Evolutionary conservation across 2,113 vertebrate species (phyloP).

Genomic region (Pituophis catenifer): DNA sequence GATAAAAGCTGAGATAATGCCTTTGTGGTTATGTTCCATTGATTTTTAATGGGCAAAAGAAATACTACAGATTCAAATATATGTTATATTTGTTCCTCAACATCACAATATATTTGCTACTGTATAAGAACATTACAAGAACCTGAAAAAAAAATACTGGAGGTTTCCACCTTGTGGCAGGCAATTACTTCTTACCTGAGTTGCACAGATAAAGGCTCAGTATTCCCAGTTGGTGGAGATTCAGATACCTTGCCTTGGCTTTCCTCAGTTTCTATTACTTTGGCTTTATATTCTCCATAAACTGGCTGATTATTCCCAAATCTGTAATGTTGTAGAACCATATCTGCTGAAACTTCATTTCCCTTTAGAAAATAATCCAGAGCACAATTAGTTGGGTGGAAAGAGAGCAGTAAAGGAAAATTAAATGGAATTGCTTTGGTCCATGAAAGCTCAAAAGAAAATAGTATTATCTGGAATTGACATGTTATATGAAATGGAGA

Average conservation of each 20-base stretch:
- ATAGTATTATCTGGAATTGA: not conserved
- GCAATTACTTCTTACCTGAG: not conserved
- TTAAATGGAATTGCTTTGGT: not conserved
- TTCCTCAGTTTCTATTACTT: not conserved
- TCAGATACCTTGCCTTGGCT: not conserved
- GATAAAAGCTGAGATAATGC: not conserved
- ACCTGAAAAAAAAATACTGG: not conserved
- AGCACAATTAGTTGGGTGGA: not conserved
- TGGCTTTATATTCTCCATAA: constrained; percentile 37
- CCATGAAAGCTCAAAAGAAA: not conserved
- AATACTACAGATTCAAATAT: not conserved
- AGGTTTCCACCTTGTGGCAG: not conserved
- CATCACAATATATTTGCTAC: not conserved
- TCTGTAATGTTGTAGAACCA: constrained; percentile 65
- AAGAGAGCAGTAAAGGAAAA: not conserved
- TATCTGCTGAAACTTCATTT: constrained; percentile 70
- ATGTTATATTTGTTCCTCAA: too few species aligned
- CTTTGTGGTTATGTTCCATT: not conserved
- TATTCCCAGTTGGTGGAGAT: constrained; percentile 57
- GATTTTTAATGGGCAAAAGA: not conserved
- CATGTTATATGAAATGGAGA: not conserved
- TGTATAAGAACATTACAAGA: not conserved
- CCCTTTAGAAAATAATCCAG: constrained; percentile 55
- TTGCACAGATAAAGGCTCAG: constrained; percentile 60
- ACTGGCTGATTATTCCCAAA: constrained; percentile 18